Evolutionary conservation across 1,140 invertebrate species (phyloP).

Genomic region (Drosophila jambulina): DNA sequence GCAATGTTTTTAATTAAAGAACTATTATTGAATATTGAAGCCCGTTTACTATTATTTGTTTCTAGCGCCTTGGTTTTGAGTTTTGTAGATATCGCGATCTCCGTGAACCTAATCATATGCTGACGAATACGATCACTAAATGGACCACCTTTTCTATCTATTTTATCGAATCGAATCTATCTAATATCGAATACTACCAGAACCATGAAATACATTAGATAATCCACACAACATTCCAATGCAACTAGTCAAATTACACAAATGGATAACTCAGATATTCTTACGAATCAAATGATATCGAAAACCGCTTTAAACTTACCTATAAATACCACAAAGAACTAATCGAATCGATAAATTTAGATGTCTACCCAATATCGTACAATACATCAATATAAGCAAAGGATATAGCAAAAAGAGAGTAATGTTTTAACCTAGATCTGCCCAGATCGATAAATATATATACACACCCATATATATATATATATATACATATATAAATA

Average conservation of each 20-base stretch:
- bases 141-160: constrained; percentile 84
- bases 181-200: constrained; percentile 33
- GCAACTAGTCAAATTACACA: constrained; percentile 65
- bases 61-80: constrained; percentile 1
- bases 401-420: constrained; percentile 18
- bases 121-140: constrained; percentile 81
- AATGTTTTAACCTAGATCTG: constrained; percentile 36
- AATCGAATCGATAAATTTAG: constrained; percentile 56
- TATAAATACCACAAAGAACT: constrained; percentile 50
- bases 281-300: constrained; percentile 36
- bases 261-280: constrained; percentile 27
- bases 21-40: constrained; percentile 52
- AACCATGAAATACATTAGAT: constrained; percentile 39
- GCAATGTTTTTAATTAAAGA: constrained; percentile 79
- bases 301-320: constrained; percentile 48
- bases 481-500: constrained; percentile 20
- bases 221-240: constrained; percentile 43
- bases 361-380: constrained; percentile 59
- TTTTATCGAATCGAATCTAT: constrained; percentile 47
- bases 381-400: constrained; percentile 40
- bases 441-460: constrained; percentile 29
- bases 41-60: constrained; percentile 11
- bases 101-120: constrained; percentile 62
- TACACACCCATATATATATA: neutral
- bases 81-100: constrained; percentile 33